phyloP scores from a whole-genome alignment of 2,113 vertebrate species.

The Microtus ochrogaster region DNA sequence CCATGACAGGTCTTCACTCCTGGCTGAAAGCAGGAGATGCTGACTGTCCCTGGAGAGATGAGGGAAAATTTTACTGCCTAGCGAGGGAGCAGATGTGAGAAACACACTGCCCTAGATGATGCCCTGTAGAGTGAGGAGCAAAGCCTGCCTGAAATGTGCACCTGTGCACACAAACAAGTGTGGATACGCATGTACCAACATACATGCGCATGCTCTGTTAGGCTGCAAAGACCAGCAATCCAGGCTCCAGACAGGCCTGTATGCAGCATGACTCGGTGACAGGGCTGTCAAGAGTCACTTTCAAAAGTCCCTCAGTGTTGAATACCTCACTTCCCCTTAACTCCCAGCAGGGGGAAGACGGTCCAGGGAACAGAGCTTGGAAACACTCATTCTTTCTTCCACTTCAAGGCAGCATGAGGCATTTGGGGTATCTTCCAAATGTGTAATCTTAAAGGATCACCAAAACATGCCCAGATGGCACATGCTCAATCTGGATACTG shows the following conservation, averaged over 20 bases:
- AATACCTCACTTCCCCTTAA: not conserved
- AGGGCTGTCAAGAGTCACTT: not conserved
- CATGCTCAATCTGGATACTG: conserved; percentile 69
- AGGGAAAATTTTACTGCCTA: not conserved
- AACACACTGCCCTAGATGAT: not conserved
- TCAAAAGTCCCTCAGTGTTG: not conserved
- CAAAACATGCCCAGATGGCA: conserved; percentile 73
- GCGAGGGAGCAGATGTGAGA: not conserved
- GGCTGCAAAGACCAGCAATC: not conserved
- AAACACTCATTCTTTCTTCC: not conserved
- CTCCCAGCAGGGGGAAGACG: not conserved
- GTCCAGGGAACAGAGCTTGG: not conserved
- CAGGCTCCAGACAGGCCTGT: not conserved
- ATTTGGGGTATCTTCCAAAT: conserved; percentile 53
- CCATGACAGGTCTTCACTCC: too few species aligned
- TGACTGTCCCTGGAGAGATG: not conserved
- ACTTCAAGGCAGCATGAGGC: not conserved
- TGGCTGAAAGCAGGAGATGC: not conserved
- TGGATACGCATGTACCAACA: accelerated
- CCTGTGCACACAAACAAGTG: accelerated
- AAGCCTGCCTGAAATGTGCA: not conserved
- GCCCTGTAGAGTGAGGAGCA: not conserved
- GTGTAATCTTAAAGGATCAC: conserved; percentile 53
- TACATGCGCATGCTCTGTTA: not conserved
- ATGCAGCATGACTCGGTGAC: not conserved